Evolutionary conservation across 2,888 invertebrate species (phyloP).

Genomic region (Oscheius onirici): DNA sequence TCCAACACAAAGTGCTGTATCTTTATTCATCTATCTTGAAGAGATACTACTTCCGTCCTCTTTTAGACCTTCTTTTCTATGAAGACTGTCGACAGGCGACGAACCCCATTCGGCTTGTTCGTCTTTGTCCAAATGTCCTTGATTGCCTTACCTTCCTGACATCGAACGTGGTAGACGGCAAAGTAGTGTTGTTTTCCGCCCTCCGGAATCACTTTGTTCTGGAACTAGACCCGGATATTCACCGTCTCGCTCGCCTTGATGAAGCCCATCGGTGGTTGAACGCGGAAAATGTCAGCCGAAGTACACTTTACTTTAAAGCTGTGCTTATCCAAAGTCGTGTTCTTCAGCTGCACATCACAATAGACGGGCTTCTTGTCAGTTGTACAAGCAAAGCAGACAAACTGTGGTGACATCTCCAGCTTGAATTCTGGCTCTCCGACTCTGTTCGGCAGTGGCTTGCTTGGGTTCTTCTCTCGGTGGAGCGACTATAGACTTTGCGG

Average conservation of each 20-base stretch:
- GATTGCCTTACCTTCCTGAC: constrained; percentile 29
- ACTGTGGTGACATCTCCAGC: constrained; percentile 40
- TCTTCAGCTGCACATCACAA: constrained; percentile 45
- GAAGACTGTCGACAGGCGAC: constrained; percentile 43
- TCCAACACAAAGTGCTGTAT: too few relatives aligned
- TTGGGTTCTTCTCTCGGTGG: too few relatives aligned
- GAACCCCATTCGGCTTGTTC: constrained; percentile 57
- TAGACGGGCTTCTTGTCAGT: constrained; percentile 25
- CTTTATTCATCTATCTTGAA: too few relatives aligned
- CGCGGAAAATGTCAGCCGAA: too few relatives aligned
- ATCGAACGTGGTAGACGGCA: constrained; percentile 57
- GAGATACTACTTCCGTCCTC: too few relatives aligned
- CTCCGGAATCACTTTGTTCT: constrained; percentile 41
- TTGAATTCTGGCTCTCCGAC: constrained; percentile 14
- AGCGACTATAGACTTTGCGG: too few relatives aligned
- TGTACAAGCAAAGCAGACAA: constrained; percentile 45
- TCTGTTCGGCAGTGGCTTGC: too few relatives aligned
- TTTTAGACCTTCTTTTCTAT: not conserved
- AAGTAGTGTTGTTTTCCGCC: constrained; percentile 50
- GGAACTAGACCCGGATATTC: constrained; percentile 28
- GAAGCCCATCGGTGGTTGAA: constrained; percentile 60
- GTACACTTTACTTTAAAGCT: constrained; percentile 60
- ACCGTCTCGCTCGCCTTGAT: constrained; percentile 49
- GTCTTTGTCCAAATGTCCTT: constrained; percentile 45
- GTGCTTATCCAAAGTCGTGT: constrained; percentile 46